Evolutionary conservation across 2,113 vertebrate genomes (phyloP), one percentile per base, ranked within the genome.

Genomic region (Hylia prasina): DNA sequence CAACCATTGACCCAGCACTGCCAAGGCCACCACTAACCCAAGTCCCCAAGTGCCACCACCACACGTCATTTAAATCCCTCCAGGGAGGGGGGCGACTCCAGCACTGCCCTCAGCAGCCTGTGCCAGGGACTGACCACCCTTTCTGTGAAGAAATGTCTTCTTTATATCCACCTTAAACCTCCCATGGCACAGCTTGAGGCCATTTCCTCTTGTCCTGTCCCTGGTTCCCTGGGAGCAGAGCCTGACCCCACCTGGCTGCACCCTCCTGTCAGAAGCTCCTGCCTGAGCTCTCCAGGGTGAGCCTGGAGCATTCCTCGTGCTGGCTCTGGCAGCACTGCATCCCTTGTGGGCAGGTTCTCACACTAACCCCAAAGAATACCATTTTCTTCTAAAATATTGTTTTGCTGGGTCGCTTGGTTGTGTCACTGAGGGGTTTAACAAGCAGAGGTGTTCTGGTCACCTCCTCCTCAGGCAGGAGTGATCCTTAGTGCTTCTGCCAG

Each of bases 231-330:
- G 35, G 27, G 50, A 5, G 5, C 60, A 73, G 60, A 73, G 27
- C 51, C 50, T 0, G 1, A 44, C 21, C 11, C 5, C 30, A 14
- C 12, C 28, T 13, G 13, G 23, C 60, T 66, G 51, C 19, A 37
- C 17, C 23, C 24, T 68, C 17, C 45, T 48, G 24, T 35, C 45
- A 47, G 64, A 45, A 70, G 56, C 18, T 63, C 2, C 23, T 11
- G 17, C 18, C 30, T 33, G 47, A 64, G 30, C 14, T 78, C 30
- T 28, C 23, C 58, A 44, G 39, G 27, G 19, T n/a, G 48, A 65
- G 39, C 25, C 48, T 44, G 39, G 61, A 45, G 40, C 61, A 3
- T 40, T 47, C 45, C 23, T 33, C 18, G 0, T 11, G 4, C 40
- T 71, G 76, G 2, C 20, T 56, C 12, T 86, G 77, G 58, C 53